Conservation (phyloP, 2,113 vertebrate species). For the Actinemys pallida region DNA sequence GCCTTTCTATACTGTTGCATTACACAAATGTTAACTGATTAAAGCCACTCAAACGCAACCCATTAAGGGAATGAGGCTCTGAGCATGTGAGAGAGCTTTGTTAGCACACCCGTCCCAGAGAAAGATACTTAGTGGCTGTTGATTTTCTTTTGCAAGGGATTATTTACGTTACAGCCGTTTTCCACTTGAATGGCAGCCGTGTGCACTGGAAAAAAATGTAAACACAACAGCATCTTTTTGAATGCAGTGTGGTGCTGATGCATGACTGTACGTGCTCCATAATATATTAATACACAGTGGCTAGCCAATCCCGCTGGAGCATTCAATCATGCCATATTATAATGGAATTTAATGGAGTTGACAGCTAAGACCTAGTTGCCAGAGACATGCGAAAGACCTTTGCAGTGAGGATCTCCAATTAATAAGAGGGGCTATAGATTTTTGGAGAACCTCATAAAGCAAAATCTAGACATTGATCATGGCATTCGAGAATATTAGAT, state of each 20-base stretch:
- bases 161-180: slow-evolving; percentile 29
- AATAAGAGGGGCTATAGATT: slow-evolving; percentile 59
- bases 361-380: slow-evolving; percentile 68
- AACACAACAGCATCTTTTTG: slow-evolving; percentile 64
- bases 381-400: slow-evolving; percentile 58
- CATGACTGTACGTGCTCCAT: slow-evolving; percentile 41
- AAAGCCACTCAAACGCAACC: slow-evolving; percentile 51
- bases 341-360: slow-evolving; percentile 64
- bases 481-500: slow-evolving; percentile 48
- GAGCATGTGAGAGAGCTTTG: slow-evolving; percentile 20
- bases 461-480: slow-evolving; percentile 47
- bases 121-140: slow-evolving; percentile 23
- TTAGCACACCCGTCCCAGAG: background rate
- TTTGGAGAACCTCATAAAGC: slow-evolving; percentile 66
- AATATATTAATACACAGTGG: slow-evolving; percentile 53
- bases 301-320: slow-evolving; percentile 58
- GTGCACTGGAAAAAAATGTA: slow-evolving; percentile 14
- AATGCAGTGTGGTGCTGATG: slow-evolving; percentile 42
- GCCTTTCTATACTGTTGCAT: slow-evolving; percentile 50
- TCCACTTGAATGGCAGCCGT: slow-evolving; percentile 9
- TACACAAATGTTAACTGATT: slow-evolving; percentile 70
- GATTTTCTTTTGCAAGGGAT: slow-evolving; percentile 48
- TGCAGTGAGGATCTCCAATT: slow-evolving; percentile 57
- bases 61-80: slow-evolving; percentile 48
- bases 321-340: slow-evolving; percentile 57